Evolutionary conservation across 2,888 invertebrate species (phyloP).

Genomic region (Dynastes grantii): DNA sequence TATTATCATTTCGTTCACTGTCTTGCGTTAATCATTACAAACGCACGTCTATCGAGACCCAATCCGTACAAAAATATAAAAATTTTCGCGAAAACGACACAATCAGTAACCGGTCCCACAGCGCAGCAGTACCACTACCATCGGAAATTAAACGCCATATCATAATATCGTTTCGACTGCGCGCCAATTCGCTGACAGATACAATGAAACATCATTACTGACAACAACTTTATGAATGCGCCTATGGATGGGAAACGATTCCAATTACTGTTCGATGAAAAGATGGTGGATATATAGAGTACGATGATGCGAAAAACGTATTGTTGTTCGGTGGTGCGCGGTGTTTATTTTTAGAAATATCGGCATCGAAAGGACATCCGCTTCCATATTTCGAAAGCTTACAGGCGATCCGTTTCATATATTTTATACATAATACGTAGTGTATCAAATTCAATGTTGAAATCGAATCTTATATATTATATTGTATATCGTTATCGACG

Average conservation of each 20-base stretch:
- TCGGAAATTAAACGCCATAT: conserved; percentile 51
- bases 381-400: neutral
- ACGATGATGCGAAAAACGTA: neutral
- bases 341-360: conserved; percentile 10
- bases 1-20: too few relatives aligned
- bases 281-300: neutral
- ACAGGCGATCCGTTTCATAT: neutral
- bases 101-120: neutral
- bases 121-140: neutral
- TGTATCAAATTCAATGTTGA: neutral
- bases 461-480: neutral
- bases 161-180: conserved; percentile 32
- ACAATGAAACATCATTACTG: conserved; percentile 45
- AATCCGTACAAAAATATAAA: too few relatives aligned
- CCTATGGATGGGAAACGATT: conserved; percentile 35
- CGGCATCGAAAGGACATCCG: neutral
- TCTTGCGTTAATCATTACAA: too few relatives aligned
- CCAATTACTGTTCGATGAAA: conserved; percentile 37
- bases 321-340: neutral
- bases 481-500: too few relatives aligned
- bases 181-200: conserved; percentile 36
- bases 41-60: too few relatives aligned
- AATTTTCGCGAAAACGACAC: neutral
- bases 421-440: neutral
- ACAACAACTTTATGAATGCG: conserved; percentile 44